Conservation (phyloP, 2,797 vertebrate genomes). For the Leptatherina wallacei region DNA sequence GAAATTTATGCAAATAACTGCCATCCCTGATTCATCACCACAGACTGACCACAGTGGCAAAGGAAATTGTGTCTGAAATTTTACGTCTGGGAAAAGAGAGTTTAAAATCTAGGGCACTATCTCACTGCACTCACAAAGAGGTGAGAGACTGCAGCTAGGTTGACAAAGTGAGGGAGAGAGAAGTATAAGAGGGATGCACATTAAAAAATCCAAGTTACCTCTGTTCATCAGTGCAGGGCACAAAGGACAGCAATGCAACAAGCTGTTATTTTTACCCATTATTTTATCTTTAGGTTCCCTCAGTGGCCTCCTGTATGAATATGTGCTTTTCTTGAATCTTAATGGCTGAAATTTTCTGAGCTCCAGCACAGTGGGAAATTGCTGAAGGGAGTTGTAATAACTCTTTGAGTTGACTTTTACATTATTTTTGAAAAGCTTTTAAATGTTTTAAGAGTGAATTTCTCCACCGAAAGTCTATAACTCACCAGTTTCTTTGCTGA, state of each 20-base stretch:
- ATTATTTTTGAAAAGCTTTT: slow-evolving; percentile 28
- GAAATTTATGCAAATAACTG: slow-evolving; percentile 44
- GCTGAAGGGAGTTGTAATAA: slow-evolving; percentile 24
- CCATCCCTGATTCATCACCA: slow-evolving; percentile 30
- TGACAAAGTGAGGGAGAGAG: background rate
- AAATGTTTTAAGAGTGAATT: slow-evolving; percentile 6
- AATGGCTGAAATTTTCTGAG: slow-evolving; percentile 28
- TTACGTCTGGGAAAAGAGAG: slow-evolving; percentile 30
- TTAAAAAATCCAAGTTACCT: slow-evolving; percentile 28
- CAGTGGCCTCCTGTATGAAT: slow-evolving; percentile 30
- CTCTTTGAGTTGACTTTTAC: slow-evolving; percentile 21
- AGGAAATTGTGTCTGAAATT: slow-evolving; percentile 37
- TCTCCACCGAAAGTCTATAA: background rate
- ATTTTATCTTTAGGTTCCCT: slow-evolving; percentile 14
- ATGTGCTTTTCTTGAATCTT: slow-evolving; percentile 20
- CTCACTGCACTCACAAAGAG: slow-evolving; percentile 14
- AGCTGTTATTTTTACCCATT: slow-evolving; percentile 12
- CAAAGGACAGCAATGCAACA: slow-evolving; percentile 6
- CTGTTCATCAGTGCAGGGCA: background rate
- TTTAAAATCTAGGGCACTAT: slow-evolving; percentile 13
- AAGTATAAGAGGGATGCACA: slow-evolving; percentile 3
- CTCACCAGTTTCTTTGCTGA: slow-evolving; percentile 10
- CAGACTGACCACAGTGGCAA: slow-evolving; percentile 29
- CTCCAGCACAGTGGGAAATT: slow-evolving; percentile 22
- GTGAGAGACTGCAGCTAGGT: background rate